These are phyloP conservation scores for Choloepus didactylus DNA, from an alignment of 2,797 vertebrate genomes.

Conservation along the genomic window DNA sequence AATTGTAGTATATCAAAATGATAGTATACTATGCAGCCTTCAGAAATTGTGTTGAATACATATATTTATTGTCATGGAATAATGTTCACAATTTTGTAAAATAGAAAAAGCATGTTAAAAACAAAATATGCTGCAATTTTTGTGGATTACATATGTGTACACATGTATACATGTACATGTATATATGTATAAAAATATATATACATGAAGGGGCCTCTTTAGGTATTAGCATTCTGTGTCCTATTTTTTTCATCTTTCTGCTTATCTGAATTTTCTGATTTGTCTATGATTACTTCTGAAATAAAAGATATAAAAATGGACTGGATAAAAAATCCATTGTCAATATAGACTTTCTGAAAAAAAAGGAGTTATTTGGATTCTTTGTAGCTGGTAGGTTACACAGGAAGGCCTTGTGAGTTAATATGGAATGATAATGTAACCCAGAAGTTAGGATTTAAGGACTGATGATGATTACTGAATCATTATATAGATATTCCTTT, in stretches of 20 bases:
- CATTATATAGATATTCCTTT: too few relatives aligned
- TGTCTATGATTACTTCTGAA: slow-evolving; percentile 23
- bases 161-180: background rate
- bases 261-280: slow-evolving; percentile 42
- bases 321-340: background rate
- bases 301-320: slow-evolving; percentile 31
- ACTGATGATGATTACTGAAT: too few relatives aligned
- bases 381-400: background rate
- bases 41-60: background rate
- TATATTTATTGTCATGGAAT: background rate
- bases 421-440: background rate
- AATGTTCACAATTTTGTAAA: background rate
- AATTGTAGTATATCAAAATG: background rate
- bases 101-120: background rate
- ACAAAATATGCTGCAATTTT: background rate
- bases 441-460: too few relatives aligned
- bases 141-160: background rate
- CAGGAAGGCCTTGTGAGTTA: background rate
- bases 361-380: background rate
- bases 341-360: background rate
- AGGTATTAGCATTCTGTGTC: background rate
- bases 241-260: background rate
- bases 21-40: background rate
- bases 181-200: background rate
- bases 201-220: background rate